Evolutionary conservation across 2,888 invertebrate genomes (phyloP), one percentile per base, ranked within the genome.

Genomic region (Mayetiola destructor): DNA sequence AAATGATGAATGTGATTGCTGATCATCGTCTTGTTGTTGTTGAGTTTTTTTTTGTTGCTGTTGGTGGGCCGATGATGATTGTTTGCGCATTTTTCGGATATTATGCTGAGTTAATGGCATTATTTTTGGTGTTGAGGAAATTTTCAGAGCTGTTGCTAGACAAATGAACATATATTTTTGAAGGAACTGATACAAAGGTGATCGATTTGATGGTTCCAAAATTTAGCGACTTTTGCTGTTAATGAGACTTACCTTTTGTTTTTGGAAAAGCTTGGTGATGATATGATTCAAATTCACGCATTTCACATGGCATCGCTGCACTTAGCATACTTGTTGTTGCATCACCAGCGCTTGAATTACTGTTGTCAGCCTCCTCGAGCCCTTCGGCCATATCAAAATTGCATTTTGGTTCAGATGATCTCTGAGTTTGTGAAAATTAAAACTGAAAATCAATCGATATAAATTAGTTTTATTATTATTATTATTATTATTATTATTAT

Each of bases 331-430:
- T 63, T 59, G 63, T 64, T 57, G 63, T 64, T 53, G 65, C 64
- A 63, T 66, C 62, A 65, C 65, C 63, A 55, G 53, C 53, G 18
- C 53, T 30, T 18, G 53, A 53, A 52, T 55, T 54, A 53, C 59
- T 59, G 52, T 58, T 58, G 30, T 59, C 77, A n/a, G 80, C 80
- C 64, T 72, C 72, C 68, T 77, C 76, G 66, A 75, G 79, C 76
- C 85, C 85, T 77, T 82, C 82, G 74, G 82, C 82, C 82, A 82
- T 82, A 77, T 81, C 81, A 80, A 77, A 78, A 78, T 76, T 75
- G 76, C 80, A 80, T 80, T 77, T 76, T 76, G 78, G 75, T 68
- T 77, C 75, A 74, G 80, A n/a, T n/a, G n/a, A n/a, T n/a, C n/a
- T n/a, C n/a, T n/a, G n/a, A n/a, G n/a, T n/a, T n/a, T n/a, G n/a